A percentile compares a stretch with the other conserved stretches of the same genome.
Conservation (phyloP, 1,140 invertebrate species). For the Chlorops oryzae region DNA sequence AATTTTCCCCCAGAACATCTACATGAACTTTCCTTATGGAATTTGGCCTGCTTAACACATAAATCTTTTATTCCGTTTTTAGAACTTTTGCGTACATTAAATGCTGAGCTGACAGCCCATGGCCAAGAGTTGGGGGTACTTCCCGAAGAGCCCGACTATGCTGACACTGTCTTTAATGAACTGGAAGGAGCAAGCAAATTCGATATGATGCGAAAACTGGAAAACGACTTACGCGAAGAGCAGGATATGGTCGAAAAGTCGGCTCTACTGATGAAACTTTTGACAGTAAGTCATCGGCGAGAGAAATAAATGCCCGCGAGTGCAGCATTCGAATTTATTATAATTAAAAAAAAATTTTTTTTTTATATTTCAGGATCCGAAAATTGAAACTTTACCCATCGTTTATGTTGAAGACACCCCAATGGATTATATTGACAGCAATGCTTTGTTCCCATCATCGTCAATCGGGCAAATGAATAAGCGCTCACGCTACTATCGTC, state of each 20-base stretch:
- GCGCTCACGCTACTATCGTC: slow-evolving; percentile 54
- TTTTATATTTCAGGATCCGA: slow-evolving; percentile 27
- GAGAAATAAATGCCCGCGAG: no score
- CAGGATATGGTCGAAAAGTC: slow-evolving; percentile 46
- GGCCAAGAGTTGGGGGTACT: slow-evolving; percentile 16
- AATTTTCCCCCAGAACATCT: no score
- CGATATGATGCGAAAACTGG: slow-evolving; percentile 38
- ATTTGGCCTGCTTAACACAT: no score
- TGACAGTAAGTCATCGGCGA: slow-evolving; percentile 45
- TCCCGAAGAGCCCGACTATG: slow-evolving; percentile 28
- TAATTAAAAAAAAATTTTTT: slow-evolving; percentile 3
- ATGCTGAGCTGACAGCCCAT: slow-evolving; percentile 21
- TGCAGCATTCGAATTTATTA: neutral
- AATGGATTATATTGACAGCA: slow-evolving; percentile 1
- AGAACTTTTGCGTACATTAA: slow-evolving; percentile 36
- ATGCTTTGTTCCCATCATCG: neutral
- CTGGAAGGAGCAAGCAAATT: slow-evolving; percentile 35
- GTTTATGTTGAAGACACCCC: slow-evolving; percentile 47
- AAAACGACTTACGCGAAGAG: slow-evolving; percentile 40
- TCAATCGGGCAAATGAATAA: slow-evolving; percentile 39
- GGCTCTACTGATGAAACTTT: slow-evolving; percentile 43
- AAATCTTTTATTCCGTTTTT: neutral
- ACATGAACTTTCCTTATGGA: no score
- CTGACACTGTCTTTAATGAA: slow-evolving; percentile 33
- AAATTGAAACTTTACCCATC: slow-evolving; percentile 43